A percentile compares a stretch with the other conserved stretches of the same genome.
Evolutionary conservation across 2,888 invertebrate genomes (phyloP).

Genomic region (Acanthacorydalis orientalis): DNA sequence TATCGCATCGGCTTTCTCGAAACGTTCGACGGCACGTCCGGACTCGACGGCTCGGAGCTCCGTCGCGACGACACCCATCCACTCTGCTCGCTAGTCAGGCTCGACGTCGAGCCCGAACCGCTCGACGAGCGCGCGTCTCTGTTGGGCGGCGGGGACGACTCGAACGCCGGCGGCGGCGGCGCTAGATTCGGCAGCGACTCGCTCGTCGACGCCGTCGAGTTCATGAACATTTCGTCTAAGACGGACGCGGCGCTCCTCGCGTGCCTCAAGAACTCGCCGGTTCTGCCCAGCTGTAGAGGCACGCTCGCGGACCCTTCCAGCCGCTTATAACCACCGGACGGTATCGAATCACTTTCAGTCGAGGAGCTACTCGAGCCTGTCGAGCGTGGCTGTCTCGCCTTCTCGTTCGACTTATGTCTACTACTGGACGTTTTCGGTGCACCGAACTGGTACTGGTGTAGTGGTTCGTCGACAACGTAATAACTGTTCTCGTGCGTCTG

Average conservation of each 20-base stretch:
- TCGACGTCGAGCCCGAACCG: conserved; percentile 41
- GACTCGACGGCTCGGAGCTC: conserved; percentile 45
- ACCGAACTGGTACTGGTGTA: not conserved
- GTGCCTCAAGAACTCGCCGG: conserved; percentile 30
- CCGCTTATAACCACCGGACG: conserved; percentile 20
- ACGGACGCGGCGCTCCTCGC: conserved; percentile 39
- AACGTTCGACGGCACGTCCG: conserved; percentile 25
- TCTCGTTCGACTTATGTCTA: not conserved
- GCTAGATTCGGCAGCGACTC: conserved; percentile 58
- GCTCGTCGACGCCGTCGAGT: conserved; percentile 22
- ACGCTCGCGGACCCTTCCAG: conserved; percentile 44
- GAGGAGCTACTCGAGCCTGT: conserved; percentile 16
- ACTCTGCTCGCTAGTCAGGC: conserved; percentile 62
- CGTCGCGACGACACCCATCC: conserved; percentile 74
- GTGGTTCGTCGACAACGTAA: not conserved
- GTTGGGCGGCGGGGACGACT: conserved; percentile 12
- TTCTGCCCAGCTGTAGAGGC: conserved; percentile 41
- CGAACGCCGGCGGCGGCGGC: conserved; percentile 28
- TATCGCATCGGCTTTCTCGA: not conserved
- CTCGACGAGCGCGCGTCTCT: conserved; percentile 20
- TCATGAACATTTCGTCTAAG: conserved; percentile 34
- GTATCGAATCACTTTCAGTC: conserved; percentile 16
- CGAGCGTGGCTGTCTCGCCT: not conserved
- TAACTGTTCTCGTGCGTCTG: not conserved
- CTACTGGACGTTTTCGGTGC: conserved; percentile 2